Evolutionary conservation across 2,113 vertebrate genomes (phyloP).

Genomic region (Chrysochloris asiatica): DNA sequence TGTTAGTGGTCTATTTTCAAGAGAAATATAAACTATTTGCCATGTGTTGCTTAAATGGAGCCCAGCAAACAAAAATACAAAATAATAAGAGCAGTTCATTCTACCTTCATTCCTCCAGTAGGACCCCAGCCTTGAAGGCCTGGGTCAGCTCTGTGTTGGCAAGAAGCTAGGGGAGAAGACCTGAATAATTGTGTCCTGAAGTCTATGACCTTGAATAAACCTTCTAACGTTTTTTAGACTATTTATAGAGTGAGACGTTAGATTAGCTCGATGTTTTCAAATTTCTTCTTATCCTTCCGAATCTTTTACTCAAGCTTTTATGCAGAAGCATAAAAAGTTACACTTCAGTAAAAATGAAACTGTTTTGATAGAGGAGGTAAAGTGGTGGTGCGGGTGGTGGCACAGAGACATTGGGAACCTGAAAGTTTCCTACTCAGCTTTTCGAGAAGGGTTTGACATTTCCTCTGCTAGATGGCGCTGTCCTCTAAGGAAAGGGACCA

Average conservation of each 20-base stretch:
- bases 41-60: not conserved
- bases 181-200: not conserved
- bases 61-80: not conserved
- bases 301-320: not conserved
- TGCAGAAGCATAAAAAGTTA: not conserved
- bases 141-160: not conserved
- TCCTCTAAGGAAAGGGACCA: constrained; percentile 81
- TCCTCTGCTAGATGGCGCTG: constrained; percentile 87
- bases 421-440: not conserved
- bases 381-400: not conserved
- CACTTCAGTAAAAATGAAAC: not conserved
- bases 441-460: constrained; percentile 9
- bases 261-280: not conserved
- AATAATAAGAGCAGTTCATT: not conserved
- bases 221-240: not conserved
- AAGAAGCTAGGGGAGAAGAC: not conserved
- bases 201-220: not conserved
- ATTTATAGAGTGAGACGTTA: not conserved
- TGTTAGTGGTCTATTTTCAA: not conserved
- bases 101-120: not conserved
- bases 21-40: not conserved
- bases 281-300: not conserved
- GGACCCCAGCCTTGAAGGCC: not conserved
- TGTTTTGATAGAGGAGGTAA: not conserved
- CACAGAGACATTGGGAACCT: not conserved